These are phyloP conservation scores for Tenthredo distinguenda DNA, from an alignment of 2,888 invertebrate genomes.

Conservation along the genomic window DNA sequence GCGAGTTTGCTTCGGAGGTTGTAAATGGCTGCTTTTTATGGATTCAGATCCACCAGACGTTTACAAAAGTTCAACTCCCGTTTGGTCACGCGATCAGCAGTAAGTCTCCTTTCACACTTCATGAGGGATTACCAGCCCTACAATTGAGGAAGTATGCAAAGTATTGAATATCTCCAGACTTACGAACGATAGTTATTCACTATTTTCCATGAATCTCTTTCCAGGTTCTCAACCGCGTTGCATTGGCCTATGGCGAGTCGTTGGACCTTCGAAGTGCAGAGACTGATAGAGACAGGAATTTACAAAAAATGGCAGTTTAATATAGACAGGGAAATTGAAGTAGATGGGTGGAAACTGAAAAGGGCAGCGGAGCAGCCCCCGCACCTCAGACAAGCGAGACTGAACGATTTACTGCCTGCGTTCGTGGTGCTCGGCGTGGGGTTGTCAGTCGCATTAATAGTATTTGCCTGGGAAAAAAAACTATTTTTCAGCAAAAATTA, in stretches of 20 bases:
- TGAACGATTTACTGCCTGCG: neutral
- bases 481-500: neutral
- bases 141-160: neutral
- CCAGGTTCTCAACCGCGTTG: neutral
- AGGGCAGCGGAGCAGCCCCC: neutral
- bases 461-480: neutral
- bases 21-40: neutral
- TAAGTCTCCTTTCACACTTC: neutral
- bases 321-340: neutral
- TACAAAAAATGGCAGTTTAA: neutral
- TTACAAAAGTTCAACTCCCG: neutral
- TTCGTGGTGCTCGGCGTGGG: neutral
- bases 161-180: neutral
- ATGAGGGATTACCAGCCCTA: neutral
- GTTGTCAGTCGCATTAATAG: neutral
- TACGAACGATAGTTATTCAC: neutral
- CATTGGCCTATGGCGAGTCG: neutral
- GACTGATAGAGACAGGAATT: neutral
- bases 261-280: neutral
- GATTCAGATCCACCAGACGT: neutral
- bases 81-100: neutral
- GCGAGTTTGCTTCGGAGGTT: neutral
- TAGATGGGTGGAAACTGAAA: neutral
- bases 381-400: neutral
- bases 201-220: neutral